Evolutionary conservation across 2,797 vertebrate genomes (phyloP), one percentile per base, ranked within the genome.

Genomic region (Hybognathus amarus): DNA sequence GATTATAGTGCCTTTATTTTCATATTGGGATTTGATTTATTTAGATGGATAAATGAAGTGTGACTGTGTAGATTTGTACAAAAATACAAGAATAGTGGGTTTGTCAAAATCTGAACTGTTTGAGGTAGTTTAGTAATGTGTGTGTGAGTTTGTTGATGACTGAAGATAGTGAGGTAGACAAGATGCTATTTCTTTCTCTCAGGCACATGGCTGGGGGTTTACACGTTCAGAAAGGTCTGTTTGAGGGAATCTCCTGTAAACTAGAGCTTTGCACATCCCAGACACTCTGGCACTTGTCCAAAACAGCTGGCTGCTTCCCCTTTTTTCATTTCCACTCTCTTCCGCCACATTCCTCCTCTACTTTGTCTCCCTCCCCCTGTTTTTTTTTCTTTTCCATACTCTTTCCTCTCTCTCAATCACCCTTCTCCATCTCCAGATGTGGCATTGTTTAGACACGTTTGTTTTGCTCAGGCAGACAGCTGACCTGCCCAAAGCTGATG

Each of bases 361-460:
- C 81, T 63, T 86, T 36, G 27, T 52, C 22, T 13, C 36, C 54
- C 76, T 79, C 42, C 76, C 83, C 68, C 27, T 79, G 30, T 36
- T 54, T 52, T 15, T 47, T 59, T 3, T 12, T 24, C 59, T 33
- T 33, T 22, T 71, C 83, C 76, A 50, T 56, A 38, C 78, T 47
- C 40, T 70, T 71, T 79, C 45, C 45, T 71, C 56, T 83, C 83
- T 59, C 56, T 86, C 83, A 83, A 80, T 83, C 84, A 77, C 82
- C 22, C 77, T 73, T 86, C 68, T 93, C 87, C 88, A 42, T 79
- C 90, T 93, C 93, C 92, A 95, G 91, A 95, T 95, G 93, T 93
- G 88, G 91, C 92, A 93, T 94, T 95, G 93, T 94, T 94, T 91
- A 83, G 91, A 92, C 88, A 89, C 88, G 90, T 92, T 93, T 92